Conservation (phyloP, 2,113 vertebrate species). For the Apaloderma vittatum region DNA sequence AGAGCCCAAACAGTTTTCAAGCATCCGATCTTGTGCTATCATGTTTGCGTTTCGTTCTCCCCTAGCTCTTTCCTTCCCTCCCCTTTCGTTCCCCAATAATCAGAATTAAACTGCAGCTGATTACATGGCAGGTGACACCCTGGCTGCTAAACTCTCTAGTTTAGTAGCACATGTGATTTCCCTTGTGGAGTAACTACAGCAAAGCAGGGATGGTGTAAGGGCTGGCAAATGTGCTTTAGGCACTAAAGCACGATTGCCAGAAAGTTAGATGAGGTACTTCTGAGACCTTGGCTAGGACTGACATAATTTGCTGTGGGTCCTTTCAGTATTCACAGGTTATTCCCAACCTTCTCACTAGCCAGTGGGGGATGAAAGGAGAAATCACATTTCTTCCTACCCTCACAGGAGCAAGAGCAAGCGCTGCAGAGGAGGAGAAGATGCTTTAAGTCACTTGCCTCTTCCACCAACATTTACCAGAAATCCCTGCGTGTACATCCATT, state of each 20-base stretch:
- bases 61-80: fast-evolving
- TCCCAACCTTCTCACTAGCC: not conserved
- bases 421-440: not conserved
- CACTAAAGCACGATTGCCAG: not conserved
- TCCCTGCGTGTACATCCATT: not conserved
- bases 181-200: not conserved
- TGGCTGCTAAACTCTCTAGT: not conserved
- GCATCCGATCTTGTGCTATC: not conserved
- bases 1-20: not conserved
- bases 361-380: not conserved
- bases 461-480: not conserved
- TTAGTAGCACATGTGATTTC: not conserved
- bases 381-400: not conserved
- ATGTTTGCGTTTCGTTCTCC: not conserved
- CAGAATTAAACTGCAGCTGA: not conserved
- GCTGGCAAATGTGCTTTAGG: not conserved
- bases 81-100: not conserved
- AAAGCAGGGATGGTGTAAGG: not conserved
- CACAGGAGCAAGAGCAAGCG: not conserved
- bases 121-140: not conserved
- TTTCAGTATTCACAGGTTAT: not conserved
- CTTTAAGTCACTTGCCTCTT: not conserved
- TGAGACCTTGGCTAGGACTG: not conserved
- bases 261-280: not conserved
- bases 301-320: not conserved